Base-by-base conservation (phyloP, 2,888 invertebrate species). In the Heliothis peltigera region DNA sequence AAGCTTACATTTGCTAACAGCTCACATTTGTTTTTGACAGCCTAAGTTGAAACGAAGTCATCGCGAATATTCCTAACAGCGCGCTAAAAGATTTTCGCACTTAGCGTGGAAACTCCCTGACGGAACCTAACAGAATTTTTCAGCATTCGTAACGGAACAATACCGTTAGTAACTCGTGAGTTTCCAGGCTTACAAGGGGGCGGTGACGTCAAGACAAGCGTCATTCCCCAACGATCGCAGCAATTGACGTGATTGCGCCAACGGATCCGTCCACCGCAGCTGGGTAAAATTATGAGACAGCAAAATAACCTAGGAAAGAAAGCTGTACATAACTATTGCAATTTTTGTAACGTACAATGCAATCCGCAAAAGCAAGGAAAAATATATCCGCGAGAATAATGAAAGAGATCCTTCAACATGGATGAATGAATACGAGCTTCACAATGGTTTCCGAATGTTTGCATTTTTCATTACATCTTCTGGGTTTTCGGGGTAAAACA, bases 221-320 rank as follows among this genome's bases (percentile, higher is more conserved):
- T 93, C 92, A 93, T 87, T 86, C 84, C 82, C 76, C 79, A 85
- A 84, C 89, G 87, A 91, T 92, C 91, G 89, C 87, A 87, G 84
- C 92, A 94, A 94, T 93, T 94, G 93, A 91, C 91, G 91, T 90
- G 92, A 93, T 92, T 91, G 84, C 81, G 68, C 75, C 82, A 83
- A 83, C 83, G 83, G 83, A 62, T 59, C 68, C 68, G 56, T 81
- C 70, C 69, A 75, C 66, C 74, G 64, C 77, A 70, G 71, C 56
- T 52, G 25, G 53, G 71, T 70, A 65, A 52, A 57, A 62, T 59
- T 44, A 60, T 63, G 53, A 66, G 48, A 58, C 66, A 48, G 56
- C 51, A 76, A 61, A 67, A 71, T 49, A 58, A 46, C 59, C 46
- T 28, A 58, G 52, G 47, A 59, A 75, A 51, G 62, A 65, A 79